These are phyloP conservation scores for Thymelicus acteon DNA, from an alignment of 2,888 invertebrate species.

Conservation along the genomic window DNA sequence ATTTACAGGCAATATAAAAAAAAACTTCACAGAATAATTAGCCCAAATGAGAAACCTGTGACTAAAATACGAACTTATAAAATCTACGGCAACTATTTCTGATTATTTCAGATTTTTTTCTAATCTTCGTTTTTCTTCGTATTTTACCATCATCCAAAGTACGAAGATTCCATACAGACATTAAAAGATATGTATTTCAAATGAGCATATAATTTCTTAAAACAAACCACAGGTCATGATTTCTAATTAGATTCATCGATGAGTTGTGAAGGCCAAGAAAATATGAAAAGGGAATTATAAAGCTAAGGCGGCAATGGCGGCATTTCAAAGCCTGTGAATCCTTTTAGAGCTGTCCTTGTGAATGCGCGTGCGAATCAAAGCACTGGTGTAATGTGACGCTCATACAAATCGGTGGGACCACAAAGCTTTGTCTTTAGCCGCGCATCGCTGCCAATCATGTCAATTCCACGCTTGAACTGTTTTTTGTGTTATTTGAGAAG, in stretches of 20 bases:
- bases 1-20: no score
- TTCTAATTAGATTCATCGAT: constrained; percentile 13
- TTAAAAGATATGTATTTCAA: no score
- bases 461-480: constrained; percentile 44
- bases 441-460: constrained; percentile 65
- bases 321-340: constrained; percentile 18
- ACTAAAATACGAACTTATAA: no score
- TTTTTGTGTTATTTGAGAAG: constrained; percentile 11
- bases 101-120: no score
- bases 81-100: no score
- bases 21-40: no score
- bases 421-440: constrained; percentile 53
- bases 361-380: constrained; percentile 57
- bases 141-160: no score
- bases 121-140: no score
- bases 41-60: no score
- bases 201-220: no score
- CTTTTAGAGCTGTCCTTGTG: constrained; percentile 39
- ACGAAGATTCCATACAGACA: no score
- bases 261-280: neutral
- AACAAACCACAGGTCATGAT: neutral
- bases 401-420: constrained; percentile 56
- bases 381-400: constrained; percentile 63
- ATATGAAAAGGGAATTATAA: constrained; percentile 13
- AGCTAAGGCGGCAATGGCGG: constrained; percentile 17